A percentile compares a stretch with the other conserved stretches of the same genome.
phyloP scores from a whole-genome alignment of 2,888 invertebrate genomes.

The Ophion ventricosus region DNA sequence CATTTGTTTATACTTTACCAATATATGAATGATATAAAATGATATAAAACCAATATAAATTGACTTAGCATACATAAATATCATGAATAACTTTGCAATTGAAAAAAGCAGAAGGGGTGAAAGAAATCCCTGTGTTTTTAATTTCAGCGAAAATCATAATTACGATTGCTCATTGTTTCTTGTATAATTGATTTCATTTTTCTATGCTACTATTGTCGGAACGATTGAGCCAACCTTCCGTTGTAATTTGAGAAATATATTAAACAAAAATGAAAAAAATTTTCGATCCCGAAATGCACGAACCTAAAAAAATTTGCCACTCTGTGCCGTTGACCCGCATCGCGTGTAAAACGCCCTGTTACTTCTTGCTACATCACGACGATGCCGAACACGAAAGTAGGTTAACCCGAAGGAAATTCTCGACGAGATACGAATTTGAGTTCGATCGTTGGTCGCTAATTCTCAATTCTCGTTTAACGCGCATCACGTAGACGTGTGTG shows the following conservation, averaged over 20 bases:
- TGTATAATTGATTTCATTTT: no score
- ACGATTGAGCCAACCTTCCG: background rate
- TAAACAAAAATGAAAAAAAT: background rate
- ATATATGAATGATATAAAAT: no score
- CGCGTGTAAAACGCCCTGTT: background rate
- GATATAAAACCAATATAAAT: no score
- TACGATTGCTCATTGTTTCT: background rate
- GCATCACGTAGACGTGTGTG: constrained; percentile 1
- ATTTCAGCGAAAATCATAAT: background rate
- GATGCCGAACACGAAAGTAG: constrained; percentile 20
- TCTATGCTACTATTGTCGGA: no score
- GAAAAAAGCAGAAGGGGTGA: background rate
- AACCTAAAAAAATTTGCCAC: background rate
- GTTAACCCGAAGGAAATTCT: constrained; percentile 40
- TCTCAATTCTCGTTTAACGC: constrained; percentile 62
- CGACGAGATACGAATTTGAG: constrained; percentile 14
- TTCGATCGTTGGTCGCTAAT: constrained; percentile 58
- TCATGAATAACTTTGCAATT: no score
- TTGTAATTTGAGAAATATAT: background rate
- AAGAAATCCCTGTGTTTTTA: background rate
- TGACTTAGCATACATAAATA: no score
- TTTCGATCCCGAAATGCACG: background rate
- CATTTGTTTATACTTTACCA: no score
- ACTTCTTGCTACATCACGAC: background rate
- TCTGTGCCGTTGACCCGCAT: no score